These are phyloP conservation scores for Neopipo cinnamomea DNA, from an alignment of 2,113 vertebrate species.

Conservation along the genomic window DNA sequence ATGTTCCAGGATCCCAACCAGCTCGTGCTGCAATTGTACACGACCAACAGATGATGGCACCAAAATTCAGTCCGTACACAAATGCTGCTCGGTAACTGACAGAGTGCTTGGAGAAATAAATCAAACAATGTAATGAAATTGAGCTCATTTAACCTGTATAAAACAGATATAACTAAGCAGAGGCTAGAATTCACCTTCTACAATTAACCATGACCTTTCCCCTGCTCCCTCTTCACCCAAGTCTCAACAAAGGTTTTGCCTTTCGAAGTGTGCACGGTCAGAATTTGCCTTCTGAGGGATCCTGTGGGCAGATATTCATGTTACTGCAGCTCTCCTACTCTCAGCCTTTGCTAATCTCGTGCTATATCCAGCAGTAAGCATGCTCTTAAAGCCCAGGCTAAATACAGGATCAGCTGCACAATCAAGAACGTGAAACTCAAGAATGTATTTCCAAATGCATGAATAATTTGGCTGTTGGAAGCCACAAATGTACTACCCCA, in stretches of 20 bases:
- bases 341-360: neutral
- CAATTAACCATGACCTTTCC: neutral
- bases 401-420: neutral
- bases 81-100: neutral
- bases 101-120: neutral
- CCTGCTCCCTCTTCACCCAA: neutral
- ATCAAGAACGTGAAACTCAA: neutral
- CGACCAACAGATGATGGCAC: conserved; percentile 69
- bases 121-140: neutral
- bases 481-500: neutral
- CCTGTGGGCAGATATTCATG: neutral
- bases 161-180: neutral
- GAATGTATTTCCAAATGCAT: neutral
- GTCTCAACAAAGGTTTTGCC: neutral
- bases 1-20: neutral
- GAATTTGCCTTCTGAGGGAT: neutral
- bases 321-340: neutral
- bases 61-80: conserved; percentile 22
- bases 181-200: neutral
- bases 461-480: neutral
- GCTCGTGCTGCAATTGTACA: neutral
- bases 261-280: neutral
- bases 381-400: neutral
- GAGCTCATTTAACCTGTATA: neutral
- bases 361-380: neutral